Conservation (phyloP, 2,113 vertebrate species). For the Girardinichthys multiradiatus region DNA sequence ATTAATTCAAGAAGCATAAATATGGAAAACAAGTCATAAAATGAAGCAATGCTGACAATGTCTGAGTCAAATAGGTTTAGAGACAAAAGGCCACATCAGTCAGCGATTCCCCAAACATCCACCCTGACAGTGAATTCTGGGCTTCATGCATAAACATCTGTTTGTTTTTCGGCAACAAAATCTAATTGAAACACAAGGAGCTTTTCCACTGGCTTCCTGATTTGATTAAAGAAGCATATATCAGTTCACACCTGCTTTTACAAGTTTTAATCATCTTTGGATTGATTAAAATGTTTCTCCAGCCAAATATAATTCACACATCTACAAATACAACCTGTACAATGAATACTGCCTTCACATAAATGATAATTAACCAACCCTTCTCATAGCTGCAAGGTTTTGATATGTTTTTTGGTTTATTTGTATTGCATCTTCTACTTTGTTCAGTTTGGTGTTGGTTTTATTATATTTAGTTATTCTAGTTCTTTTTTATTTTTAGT, state of each 20-base stretch:
- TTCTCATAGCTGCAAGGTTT: background rate
- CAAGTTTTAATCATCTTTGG: background rate
- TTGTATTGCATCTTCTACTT: background rate
- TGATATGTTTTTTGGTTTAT: background rate
- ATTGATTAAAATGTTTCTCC: background rate
- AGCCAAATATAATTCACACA: background rate
- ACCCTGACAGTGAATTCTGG: constrained; percentile 11
- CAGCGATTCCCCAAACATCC: constrained; percentile 32
- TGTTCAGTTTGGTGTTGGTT: background rate
- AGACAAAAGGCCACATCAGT: constrained; percentile 41
- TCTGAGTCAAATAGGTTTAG: constrained; percentile 38
- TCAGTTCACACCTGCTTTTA: background rate
- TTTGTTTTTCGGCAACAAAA: background rate
- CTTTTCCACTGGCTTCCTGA: background rate
- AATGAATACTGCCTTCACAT: background rate
- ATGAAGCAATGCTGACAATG: constrained; percentile 38
- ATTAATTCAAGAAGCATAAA: constrained; percentile 57
- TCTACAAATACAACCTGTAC: background rate
- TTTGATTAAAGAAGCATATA: background rate
- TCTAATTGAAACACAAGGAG: background rate
- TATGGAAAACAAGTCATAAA: constrained; percentile 63
- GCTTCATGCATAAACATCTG: constrained; percentile 15
- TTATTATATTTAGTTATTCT: background rate
- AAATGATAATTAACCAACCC: background rate
- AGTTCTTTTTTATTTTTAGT: background rate